Evolutionary conservation across 2,113 vertebrate genomes (phyloP).

Genomic region (Odocoileus hemionus): DNA sequence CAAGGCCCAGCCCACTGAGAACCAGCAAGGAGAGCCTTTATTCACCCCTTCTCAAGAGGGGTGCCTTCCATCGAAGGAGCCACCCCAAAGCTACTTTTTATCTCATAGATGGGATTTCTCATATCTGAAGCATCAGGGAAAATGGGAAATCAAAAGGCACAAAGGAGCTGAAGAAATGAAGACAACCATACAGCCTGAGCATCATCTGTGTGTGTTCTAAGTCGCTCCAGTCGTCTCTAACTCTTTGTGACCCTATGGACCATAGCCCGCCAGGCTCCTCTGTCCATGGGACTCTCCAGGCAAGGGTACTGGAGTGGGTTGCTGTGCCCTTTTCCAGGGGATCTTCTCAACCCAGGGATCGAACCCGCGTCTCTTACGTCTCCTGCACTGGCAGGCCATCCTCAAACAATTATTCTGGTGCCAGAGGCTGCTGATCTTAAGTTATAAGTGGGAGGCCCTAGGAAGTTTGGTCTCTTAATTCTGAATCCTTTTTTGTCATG

Average conservation of each 20-base stretch:
- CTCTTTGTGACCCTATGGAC: background rate
- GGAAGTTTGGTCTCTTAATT: background rate
- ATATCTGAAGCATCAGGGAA: background rate
- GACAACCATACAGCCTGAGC: background rate
- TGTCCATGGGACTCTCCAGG: background rate
- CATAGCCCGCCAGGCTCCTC: background rate
- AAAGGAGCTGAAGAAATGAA: background rate
- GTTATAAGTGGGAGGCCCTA: background rate
- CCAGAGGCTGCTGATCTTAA: background rate
- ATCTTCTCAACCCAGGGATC: background rate
- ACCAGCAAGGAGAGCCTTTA: fast-evolving
- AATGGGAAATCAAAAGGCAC: background rate
- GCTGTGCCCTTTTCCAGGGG: background rate
- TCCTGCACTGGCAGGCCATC: background rate
- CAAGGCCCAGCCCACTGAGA: background rate
- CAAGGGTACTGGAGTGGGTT: background rate
- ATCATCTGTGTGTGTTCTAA: background rate
- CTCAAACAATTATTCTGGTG: background rate
- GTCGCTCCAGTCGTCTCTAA: background rate
- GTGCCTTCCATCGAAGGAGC: background rate
- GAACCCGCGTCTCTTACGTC: fast-evolving
- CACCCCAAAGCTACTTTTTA: background rate
- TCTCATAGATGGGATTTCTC: background rate
- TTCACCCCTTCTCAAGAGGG: background rate
- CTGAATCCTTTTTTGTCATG: background rate